Conservation (phyloP, 2,888 invertebrate species). For the Drosophila histrio region DNA sequence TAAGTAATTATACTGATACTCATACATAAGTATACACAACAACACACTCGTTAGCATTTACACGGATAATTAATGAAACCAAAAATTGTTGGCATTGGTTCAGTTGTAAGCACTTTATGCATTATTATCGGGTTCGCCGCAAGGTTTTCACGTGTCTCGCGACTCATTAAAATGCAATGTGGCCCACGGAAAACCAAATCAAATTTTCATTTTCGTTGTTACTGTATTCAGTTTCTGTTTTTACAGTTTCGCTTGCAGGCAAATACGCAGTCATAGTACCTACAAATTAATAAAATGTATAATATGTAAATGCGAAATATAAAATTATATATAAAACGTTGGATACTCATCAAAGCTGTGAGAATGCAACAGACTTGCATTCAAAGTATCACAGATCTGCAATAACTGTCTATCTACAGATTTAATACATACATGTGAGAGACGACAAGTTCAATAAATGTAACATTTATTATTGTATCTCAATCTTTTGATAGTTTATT, state of each 20-base stretch:
- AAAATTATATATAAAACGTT: not conserved
- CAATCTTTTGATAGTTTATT: not conserved
- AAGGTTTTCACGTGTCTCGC: slow-evolving; percentile 32
- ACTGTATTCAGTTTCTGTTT: slow-evolving; percentile 9
- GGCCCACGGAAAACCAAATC: slow-evolving; percentile 18
- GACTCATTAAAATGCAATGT: slow-evolving; percentile 48
- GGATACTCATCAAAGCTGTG: not conserved
- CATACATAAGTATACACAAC: not conserved
- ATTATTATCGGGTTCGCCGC: slow-evolving; percentile 53
- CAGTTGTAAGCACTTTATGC: slow-evolving; percentile 25
- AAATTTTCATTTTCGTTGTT: slow-evolving; percentile 24
- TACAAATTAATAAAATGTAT: slow-evolving; percentile 37
- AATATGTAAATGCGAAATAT: slow-evolving; percentile 5
- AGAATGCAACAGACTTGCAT: not conserved
- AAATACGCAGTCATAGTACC: slow-evolving; percentile 10
- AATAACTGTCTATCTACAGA: not conserved
- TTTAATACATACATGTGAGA: no score
- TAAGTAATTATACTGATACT: slow-evolving; percentile 3
- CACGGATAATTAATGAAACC: slow-evolving; percentile 38
- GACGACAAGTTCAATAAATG: no score
- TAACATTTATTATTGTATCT: no score
- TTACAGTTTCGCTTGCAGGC: slow-evolving; percentile 18
- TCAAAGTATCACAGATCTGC: not conserved
- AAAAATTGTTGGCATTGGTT: slow-evolving; percentile 31
- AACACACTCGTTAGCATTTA: slow-evolving; percentile 11